Base-by-base conservation (phyloP, 2,113 vertebrate genomes). In the Poecile atricapillus region DNA sequence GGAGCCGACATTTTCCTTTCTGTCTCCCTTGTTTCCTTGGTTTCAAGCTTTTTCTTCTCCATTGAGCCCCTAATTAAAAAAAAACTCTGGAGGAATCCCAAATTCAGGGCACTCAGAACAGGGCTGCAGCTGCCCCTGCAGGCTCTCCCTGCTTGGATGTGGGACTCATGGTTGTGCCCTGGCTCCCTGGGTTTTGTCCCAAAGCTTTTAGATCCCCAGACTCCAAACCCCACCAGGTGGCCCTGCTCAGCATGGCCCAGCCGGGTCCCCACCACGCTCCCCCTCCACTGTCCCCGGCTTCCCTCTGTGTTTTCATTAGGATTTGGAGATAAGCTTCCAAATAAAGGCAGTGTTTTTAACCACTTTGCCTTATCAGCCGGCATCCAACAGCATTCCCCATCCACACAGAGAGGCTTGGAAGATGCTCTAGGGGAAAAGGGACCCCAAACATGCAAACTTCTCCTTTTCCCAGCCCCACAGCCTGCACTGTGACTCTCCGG, bases 261-360 rank as follows among this genome's bases (percentile, higher is more conserved):
- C 24, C 8, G 0, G 2, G 60, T 88, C 82, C 84, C 67, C 67
- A 41, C 21, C 2, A 1, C 0, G 3, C 78, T 76, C 76, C 82
- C 86, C 62, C 65, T 43, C 19, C 0, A 0, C 74, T 73, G 35
- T 75, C 59, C 96, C 93, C 1, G 0, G 35, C 90, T 90, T 62
- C 94, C 92, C 92, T 75, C 82, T 58, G 65, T 44, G 75, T 88
- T 96, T 88, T 85, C 92, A 62, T 93, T 77, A 69, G 88, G 94
- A 95, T 94, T 94, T 95, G 70, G 90, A 94, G 94, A 95, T 90
- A 95, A 96, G 94, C 95, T 85, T 58, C 94, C 86, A 85, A 93
- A 90, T 49, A 87, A 88, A 93, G 63, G 71, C 82, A 27, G 58
- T 71, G 70, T 56, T 94, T 96, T 90, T n/a, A 87, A 76, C 90